Evolutionary conservation across 2,888 invertebrate genomes (phyloP), one percentile per base, ranked within the genome.

Genomic region (Heliconius ismenius): DNA sequence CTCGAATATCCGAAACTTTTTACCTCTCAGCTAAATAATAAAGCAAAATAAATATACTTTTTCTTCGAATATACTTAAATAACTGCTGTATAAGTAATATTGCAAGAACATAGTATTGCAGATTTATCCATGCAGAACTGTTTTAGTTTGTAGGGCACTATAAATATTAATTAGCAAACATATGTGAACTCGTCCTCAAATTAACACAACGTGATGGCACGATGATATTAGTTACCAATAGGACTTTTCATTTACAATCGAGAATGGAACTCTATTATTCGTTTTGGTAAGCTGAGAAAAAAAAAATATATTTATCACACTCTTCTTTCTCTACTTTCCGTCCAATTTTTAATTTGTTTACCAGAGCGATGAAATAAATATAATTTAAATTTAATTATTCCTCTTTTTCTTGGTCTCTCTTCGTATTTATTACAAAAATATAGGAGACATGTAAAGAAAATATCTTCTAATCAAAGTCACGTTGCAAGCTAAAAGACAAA

Each of bases 121-220:
- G n/a, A 65, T 64, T 65, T 10, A 13, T 65, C n/a, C n/a, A 36
- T 4, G 32, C 36, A 65, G 10, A 36, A 18, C 24, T 67, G 67
- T 39, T 43, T 24, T 18, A 43, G 13, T 67, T 67, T 67, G 9
- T 67, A 67, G 43, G 15, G 18, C 67, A 43, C 32, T 43, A 43
- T 65, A 64, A 64, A 64, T n/a, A 36, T 36, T 65, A 65, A 65
- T 65, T 65, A 65, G 39, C 2, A 24, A 39, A 65, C 65, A 65
- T 39, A 65, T 65, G 39, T n/a, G 65, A 43, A 67, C 24, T 43
- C 43, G 39, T n/a, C 11, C 13, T 67, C 39, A 39, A 39, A 67
- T 67, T 67, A 39, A 36, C 24, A 24, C 24, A 26, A 15, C 24
- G 24, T 67, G 67, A 43, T 39, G 13, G 24, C 7, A 67, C 39